These are phyloP conservation scores for Eumaeus atala DNA, from an alignment of 1,140 invertebrate genomes.

Conservation along the genomic window DNA sequence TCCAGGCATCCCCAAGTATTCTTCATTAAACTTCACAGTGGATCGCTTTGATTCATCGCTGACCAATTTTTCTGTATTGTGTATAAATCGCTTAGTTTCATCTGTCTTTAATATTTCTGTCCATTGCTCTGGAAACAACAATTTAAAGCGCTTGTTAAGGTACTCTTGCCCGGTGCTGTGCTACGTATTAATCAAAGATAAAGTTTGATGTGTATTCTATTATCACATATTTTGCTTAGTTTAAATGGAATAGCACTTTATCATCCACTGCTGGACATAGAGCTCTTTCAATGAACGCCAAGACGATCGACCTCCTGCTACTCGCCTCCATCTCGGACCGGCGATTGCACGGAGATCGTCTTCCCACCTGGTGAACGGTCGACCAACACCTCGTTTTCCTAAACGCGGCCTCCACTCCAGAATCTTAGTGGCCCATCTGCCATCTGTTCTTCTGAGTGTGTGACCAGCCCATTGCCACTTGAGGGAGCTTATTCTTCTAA, in stretches of 20 bases:
- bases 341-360: too few relatives aligned
- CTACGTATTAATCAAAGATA: background rate
- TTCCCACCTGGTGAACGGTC: too few relatives aligned
- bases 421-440: too few relatives aligned
- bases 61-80: slow-evolving; percentile 36
- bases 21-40: slow-evolving; percentile 44
- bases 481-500: background rate
- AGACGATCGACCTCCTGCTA: too few relatives aligned
- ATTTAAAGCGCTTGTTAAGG: background rate
- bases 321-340: too few relatives aligned
- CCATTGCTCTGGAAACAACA: slow-evolving; percentile 39
- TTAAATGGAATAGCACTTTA: background rate
- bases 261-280: too few relatives aligned
- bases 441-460: too few relatives aligned
- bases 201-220: background rate
- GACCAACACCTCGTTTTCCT: too few relatives aligned
- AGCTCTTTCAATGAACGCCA: too few relatives aligned
- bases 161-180: background rate
- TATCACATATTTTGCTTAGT: too few relatives aligned
- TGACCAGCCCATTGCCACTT: too few relatives aligned
- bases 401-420: too few relatives aligned
- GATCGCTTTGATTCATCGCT: slow-evolving; percentile 46
- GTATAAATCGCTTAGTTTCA: slow-evolving; percentile 36
- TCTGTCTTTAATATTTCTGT: slow-evolving; percentile 34
- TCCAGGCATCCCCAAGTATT: slow-evolving; percentile 56